Base-by-base conservation (phyloP, 2,888 invertebrate species). In the Hecatera dysodea region DNA sequence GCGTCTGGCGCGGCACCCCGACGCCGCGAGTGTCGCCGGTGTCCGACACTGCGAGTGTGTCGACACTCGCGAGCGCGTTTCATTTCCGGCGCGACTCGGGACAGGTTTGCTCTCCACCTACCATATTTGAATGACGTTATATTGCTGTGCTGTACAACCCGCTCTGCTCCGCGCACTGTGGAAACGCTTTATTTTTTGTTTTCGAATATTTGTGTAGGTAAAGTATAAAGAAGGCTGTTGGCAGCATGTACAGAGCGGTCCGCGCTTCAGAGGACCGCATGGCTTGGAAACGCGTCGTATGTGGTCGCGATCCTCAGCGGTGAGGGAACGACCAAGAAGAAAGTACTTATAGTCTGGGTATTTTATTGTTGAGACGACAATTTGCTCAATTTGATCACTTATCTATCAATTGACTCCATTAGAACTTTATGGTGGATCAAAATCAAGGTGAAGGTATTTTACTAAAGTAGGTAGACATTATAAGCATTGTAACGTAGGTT, bases 1-100 rank as follows among this genome's bases (percentile, higher is more conserved):
- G 46, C 44, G 55, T 19, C 42, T 1, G 42, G 9, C 15, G 17
- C 27, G 56, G 22, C 67, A n/a, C 8, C 12, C 22, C 12, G 59
- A 53, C 70, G 39, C 53, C 11, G 22, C 15, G 29, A 12, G 22
- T 55, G 67, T 76, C 68, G 39, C 53, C 15, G 17, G 63, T 55
- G 56, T 36, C 39, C 5, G 55, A 22, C 67, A n/a, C 11, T 7
- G n/a, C 12, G 55, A 48, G 39, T 44, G 8, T 44, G 48, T 52
- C 24, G 60, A 27, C 53, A 44, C 42, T 44, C 50, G 52, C 7
- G 19, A 33, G 33, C 27, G 12, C 33, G 36, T n/a, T 50, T 46
- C 57, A 70, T 70, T 70, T 71, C 65, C 65, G 57, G 53, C 39
- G 48, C 24, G 17, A 5, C 24, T 29, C 39, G 22, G 62, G 33